Base-by-base conservation (phyloP, 2,888 invertebrate genomes). In the Xestia c-nigrum region DNA sequence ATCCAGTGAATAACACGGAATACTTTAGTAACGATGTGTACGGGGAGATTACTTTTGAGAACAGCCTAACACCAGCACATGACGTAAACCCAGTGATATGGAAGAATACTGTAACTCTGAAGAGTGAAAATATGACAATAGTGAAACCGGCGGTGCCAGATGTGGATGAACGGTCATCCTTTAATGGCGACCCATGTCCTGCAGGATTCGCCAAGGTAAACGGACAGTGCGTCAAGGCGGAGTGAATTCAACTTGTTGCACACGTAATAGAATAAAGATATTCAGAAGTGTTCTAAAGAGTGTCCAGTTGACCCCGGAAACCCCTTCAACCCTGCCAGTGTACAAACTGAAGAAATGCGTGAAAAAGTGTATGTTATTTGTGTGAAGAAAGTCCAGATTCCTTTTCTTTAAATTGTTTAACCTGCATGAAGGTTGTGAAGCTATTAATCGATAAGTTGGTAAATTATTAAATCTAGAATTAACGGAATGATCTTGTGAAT, bases 161-260 rank as follows among this genome's bases (percentile, higher is more conserved):
- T 57, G 70, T 94, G 4, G 92, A 90, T 75, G 92, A 93, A 57
- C 86, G 94, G 52, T 88, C 93, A 10, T 90, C 90, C 4, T 94
- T 95, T 77, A 89, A 87, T 19, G 95, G 92, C 6, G 94, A 94
- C 73, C 85, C 87, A 38, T 95, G 95, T 78, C 92, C 95, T 0
- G 86, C 90, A 0, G 94, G 94, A 10, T 90, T 86, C 40, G 89
- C 90, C 9, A 93, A 86, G 86, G 81, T 94, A n/a, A 91, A 93
- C 74, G 94, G 91, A 24, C 86, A 89, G 79, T 95, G 95, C 87
- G 91, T 93, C 16, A 82, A 86, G 69, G 83, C 81, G 43, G 92
- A 88, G 83, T 72, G 47, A 72, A 31, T 40, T 59, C 67, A 61
- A 46, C 14, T 10, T 24, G 21, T 10, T 59, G 46, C 3, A 5